These are phyloP conservation scores for Clinocottus analis DNA, from an alignment of 2,113 vertebrate species.

Conservation along the genomic window DNA sequence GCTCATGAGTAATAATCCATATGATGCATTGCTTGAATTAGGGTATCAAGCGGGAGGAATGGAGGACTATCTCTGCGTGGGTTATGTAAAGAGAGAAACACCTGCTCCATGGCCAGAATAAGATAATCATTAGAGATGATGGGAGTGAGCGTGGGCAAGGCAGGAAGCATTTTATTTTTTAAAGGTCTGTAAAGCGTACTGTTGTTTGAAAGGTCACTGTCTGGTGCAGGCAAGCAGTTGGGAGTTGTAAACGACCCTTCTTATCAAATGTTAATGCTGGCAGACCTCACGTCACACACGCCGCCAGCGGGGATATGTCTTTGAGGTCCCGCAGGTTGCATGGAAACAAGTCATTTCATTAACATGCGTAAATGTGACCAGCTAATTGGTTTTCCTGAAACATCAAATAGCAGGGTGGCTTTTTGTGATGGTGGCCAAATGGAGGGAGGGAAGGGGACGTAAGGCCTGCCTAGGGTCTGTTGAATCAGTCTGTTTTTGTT, in stretches of 20 bases:
- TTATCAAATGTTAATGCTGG: slow-evolving; percentile 89
- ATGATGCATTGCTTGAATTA: slow-evolving; percentile 51
- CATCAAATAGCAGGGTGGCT: slow-evolving; percentile 76
- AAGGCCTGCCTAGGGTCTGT: slow-evolving; percentile 62
- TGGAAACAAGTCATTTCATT: slow-evolving; percentile 85
- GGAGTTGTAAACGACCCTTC: slow-evolving; percentile 85
- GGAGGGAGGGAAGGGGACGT: slow-evolving; percentile 58
- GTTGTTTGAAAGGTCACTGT: slow-evolving; percentile 86
- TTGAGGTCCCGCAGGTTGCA: slow-evolving; percentile 83
- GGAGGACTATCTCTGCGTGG: slow-evolving; percentile 49
- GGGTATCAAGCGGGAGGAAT: slow-evolving; percentile 52
- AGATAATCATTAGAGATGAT: slow-evolving; percentile 79
- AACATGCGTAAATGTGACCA: slow-evolving; percentile 78
- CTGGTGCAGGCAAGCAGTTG: slow-evolving; percentile 81
- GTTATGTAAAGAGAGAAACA: slow-evolving; percentile 63
- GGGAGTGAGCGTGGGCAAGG: slow-evolving; percentile 67
- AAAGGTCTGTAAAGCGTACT: slow-evolving; percentile 83
- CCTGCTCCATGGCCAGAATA: slow-evolving; percentile 62
- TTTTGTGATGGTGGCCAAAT: slow-evolving; percentile 65
- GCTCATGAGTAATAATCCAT: slow-evolving; percentile 65
- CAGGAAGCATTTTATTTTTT: slow-evolving; percentile 73
- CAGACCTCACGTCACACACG: slow-evolving; percentile 75
- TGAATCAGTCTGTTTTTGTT: slow-evolving; percentile 62
- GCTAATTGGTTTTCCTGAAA: slow-evolving; percentile 82
- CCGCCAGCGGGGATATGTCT: slow-evolving; percentile 74